A percentile compares a stretch with the other conserved stretches of the same genome.
These are phyloP conservation scores for Diploscapter pachys DNA, from an alignment of 1,140 invertebrate genomes.

Conservation along the genomic window DNA sequence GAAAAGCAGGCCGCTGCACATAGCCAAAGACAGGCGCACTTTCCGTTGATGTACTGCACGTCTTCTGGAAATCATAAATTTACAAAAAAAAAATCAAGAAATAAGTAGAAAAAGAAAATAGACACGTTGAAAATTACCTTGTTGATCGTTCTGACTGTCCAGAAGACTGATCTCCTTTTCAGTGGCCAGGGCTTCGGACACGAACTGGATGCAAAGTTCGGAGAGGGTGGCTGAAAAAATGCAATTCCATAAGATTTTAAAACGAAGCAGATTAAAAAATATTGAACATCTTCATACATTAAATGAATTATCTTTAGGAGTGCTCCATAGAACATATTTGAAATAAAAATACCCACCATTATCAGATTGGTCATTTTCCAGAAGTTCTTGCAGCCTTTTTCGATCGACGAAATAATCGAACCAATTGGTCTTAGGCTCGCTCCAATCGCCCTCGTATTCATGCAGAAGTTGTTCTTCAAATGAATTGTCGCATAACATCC, in stretches of 20 bases:
- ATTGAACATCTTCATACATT: conserved; percentile 14
- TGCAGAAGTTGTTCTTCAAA: conserved; percentile 3
- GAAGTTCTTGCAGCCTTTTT: conserved; percentile 12
- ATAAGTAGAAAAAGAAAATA: background rate
- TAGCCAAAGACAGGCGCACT: conserved; percentile 33
- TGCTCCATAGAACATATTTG: background rate
- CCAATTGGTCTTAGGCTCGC: conserved; percentile 29
- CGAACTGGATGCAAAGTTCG: conserved; percentile 23
- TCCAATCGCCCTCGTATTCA: conserved; percentile 1
- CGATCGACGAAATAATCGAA: conserved; percentile 33
- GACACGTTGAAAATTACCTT: no score
- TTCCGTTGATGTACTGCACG: conserved; percentile 21
- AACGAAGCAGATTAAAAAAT: conserved; percentile 1
- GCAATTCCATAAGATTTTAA: background rate
- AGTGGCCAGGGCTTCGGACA: conserved; percentile 19
- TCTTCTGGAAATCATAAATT: conserved; percentile 7
- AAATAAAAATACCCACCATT: background rate
- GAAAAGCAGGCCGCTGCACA: conserved; percentile 32
- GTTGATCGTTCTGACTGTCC: conserved; percentile 3
- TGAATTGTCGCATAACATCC: background rate
- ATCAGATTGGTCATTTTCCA: background rate
- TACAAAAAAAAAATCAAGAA: background rate
- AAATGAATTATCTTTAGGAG: background rate
- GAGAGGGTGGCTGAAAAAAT: conserved; percentile 20
- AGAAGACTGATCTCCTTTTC: conserved; percentile 18